phyloP scores from a whole-genome alignment of 2,888 invertebrate genomes.

The Antheraea yamamai region DNA sequence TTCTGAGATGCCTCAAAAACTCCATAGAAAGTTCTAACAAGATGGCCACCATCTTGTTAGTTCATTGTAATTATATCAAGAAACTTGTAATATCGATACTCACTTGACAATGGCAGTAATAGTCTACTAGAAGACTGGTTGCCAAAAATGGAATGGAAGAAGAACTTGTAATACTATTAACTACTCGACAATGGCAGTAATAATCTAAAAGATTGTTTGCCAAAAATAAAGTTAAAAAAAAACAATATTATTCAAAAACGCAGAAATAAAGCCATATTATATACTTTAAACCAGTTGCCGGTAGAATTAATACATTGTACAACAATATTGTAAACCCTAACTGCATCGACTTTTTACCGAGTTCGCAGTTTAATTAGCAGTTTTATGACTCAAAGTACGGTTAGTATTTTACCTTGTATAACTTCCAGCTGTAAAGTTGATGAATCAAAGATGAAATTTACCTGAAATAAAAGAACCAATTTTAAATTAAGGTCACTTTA shows the following conservation, averaged over 20 bases:
- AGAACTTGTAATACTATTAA: no score
- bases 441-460: not conserved
- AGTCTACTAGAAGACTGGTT: no score
- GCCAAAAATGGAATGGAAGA: no score
- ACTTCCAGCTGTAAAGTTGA: not conserved
- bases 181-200: no score
- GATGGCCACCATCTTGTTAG: no score
- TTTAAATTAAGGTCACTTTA: not conserved
- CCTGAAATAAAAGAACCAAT: slow-evolving; percentile 4
- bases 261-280: not conserved
- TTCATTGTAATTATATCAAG: no score
- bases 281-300: not conserved
- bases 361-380: slow-evolving; percentile 5
- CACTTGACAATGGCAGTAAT: no score
- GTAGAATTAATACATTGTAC: not conserved
- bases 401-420: slow-evolving; percentile 6
- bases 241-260: not conserved
- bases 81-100: no score
- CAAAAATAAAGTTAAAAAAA: no score
- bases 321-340: not conserved
- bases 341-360: not conserved
- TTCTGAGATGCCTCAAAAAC: no score
- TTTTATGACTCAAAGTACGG: not conserved
- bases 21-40: no score
- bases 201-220: no score